Conservation (phyloP, 2,113 vertebrate genomes). For the Phalacrocorax aristotelis region DNA sequence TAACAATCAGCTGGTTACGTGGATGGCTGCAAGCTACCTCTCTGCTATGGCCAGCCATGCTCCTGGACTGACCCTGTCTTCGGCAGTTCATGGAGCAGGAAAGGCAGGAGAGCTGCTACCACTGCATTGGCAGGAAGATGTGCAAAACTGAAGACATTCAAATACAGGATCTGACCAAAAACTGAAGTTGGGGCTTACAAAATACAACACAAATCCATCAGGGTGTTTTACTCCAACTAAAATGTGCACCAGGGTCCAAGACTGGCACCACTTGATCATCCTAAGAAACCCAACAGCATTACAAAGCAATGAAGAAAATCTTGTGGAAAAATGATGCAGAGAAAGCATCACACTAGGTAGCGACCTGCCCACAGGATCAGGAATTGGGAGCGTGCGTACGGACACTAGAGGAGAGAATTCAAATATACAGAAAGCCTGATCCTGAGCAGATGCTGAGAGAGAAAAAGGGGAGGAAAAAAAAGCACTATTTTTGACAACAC, state of each 20-base stretch:
- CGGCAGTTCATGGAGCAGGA: background rate
- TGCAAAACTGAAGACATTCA: slow-evolving; percentile 11
- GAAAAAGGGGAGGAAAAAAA: background rate
- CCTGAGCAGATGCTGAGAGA: background rate
- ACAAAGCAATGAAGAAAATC: background rate
- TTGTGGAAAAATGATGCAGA: background rate
- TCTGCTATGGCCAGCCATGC: background rate
- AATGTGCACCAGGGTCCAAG: background rate
- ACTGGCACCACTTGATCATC: background rate
- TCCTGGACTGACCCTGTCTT: background rate
- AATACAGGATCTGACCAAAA: background rate
- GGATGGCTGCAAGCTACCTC: background rate
- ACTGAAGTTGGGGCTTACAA: background rate
- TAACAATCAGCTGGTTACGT: background rate
- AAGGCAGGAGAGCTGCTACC: background rate
- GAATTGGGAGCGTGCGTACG: background rate
- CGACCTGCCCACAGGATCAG: background rate
- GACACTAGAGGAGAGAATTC: background rate
- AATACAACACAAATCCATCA: background rate
- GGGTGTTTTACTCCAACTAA: background rate
- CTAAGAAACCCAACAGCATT: background rate
- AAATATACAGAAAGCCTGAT: background rate
- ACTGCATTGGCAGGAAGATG: background rate
- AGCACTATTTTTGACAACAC: background rate
- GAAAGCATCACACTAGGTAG: background rate